Evolutionary conservation across 2,888 invertebrate species (phyloP), one percentile per base, ranked within the genome.

Genomic region (Macrosoma leucophasiata): DNA sequence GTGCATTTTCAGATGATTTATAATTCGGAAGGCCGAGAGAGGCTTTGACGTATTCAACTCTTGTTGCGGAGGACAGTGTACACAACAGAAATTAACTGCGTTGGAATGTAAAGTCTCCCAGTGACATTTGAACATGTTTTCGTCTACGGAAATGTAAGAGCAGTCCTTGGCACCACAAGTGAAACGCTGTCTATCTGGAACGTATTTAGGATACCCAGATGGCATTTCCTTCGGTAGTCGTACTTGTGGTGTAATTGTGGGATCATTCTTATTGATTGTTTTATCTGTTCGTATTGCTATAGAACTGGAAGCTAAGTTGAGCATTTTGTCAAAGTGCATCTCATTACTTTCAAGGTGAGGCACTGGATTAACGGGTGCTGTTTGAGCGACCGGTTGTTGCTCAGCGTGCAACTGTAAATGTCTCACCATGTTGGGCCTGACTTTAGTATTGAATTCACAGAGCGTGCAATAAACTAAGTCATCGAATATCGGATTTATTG

Each of bases 291-390:
- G 73, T 1, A 52, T 50, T 1, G 44, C 46, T 10, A 66, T 49
- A 7, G 89, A 92, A 47, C 90, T 92, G n/a, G 90, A 89, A 0
- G 94, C 93, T 10, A 93, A 82, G 62, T 94, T 94, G 0, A 90
- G 86, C 94, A 94, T 94, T 62, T 90, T 92, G 62, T 94, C 94
- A 57, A 94, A 94, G 86, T 93, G 92, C 47, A 87, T 88, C 58
- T 93, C 93, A 45, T 90, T 90, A 21, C 89, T 89, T 47, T 91
- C 91, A 19, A 93, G 74, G 58, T 91, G 93, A 0, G 92, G 93
- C 4, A 94, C 93, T 0, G 94, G 94, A 78, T 94, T 94, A 0
- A 94, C 89, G 0, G 93, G 92, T 8, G 90, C 90, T 0, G 86
- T 87, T 32, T 85, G 86, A 0, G 92, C 88, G 4, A 89, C 91